Evolutionary conservation across 2,888 invertebrate genomes (phyloP).

Genomic region (Ectemnius continuus): DNA sequence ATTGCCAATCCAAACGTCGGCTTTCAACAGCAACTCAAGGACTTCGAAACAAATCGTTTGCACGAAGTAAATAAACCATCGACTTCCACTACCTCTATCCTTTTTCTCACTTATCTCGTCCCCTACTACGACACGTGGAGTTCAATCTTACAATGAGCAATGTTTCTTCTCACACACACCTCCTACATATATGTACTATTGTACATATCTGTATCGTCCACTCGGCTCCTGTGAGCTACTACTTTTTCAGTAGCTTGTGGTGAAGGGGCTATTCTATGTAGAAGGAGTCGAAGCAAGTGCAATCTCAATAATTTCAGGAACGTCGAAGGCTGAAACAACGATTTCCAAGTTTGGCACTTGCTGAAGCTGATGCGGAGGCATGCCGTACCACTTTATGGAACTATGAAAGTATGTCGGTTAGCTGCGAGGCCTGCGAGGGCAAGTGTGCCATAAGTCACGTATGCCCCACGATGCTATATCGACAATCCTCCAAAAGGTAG

Average conservation of each 20-base stretch:
- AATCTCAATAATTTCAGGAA: slow-evolving; percentile 80
- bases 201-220: too few species aligned
- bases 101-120: too few species aligned
- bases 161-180: too few species aligned
- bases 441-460: slow-evolving; percentile 90
- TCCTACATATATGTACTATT: too few species aligned
- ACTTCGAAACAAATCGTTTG: slow-evolving; percentile 90
- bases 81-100: too few species aligned
- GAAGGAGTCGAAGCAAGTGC: slow-evolving; percentile 25
- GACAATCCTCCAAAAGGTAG: slow-evolving; percentile 78
- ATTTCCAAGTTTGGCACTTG: slow-evolving; percentile 88
- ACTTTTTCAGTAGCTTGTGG: too few species aligned
- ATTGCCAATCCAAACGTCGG: slow-evolving; percentile 98
- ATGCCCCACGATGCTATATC: slow-evolving; percentile 89
- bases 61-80: slow-evolving; percentile 82
- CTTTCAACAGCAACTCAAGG: slow-evolving; percentile 95
- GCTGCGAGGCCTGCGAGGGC: slow-evolving; percentile 91
- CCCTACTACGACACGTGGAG: too few species aligned
- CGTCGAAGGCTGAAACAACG: slow-evolving; percentile 90
- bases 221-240: too few species aligned
- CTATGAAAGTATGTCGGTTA: slow-evolving; percentile 89
- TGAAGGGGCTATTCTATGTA: too few species aligned
- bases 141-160: too few species aligned
- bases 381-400: slow-evolving; percentile 89
- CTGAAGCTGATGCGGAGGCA: slow-evolving; percentile 86